phyloP scores from a whole-genome alignment of 2,113 vertebrate species.

The Rallus limicola region DNA sequence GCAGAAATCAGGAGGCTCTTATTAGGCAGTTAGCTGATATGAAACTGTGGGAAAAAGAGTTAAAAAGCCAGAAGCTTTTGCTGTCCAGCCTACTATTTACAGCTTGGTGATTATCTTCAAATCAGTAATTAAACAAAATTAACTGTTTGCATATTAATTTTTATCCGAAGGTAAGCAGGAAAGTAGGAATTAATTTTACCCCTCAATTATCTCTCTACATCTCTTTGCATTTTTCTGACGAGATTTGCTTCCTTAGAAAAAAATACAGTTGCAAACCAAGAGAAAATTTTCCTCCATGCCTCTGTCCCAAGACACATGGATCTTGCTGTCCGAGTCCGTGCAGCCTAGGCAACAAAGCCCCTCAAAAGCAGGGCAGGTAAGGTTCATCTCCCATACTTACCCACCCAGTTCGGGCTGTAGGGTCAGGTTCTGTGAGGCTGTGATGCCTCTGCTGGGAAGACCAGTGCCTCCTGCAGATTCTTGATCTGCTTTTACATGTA shows the following conservation, averaged over 20 bases:
- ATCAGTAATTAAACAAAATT: neutral
- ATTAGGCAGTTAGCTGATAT: rapidly evolving
- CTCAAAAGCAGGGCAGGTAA: neutral
- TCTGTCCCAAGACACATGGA: rapidly evolving
- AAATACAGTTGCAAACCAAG: neutral
- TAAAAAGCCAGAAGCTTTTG: neutral
- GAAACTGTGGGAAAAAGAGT: neutral
- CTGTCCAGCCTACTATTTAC: neutral
- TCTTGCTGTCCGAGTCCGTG: neutral
- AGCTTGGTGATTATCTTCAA: neutral
- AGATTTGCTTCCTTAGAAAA: neutral
- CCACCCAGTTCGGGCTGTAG: neutral
- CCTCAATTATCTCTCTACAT: neutral
- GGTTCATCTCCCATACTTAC: neutral
- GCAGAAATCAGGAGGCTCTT: neutral
- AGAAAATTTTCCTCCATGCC: neutral
- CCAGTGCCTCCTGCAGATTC: neutral
- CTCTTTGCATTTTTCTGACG: neutral
- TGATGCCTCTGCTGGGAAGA: neutral
- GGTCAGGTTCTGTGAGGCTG: neutral
- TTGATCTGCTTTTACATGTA: neutral
- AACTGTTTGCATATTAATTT: neutral
- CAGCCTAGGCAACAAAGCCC: neutral
- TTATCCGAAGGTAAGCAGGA: neutral
- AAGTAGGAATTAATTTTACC: neutral